Evolutionary conservation across 2,888 invertebrate genomes (phyloP), one percentile per base, ranked within the genome.

Genomic region (Nomada fabriciana): DNA sequence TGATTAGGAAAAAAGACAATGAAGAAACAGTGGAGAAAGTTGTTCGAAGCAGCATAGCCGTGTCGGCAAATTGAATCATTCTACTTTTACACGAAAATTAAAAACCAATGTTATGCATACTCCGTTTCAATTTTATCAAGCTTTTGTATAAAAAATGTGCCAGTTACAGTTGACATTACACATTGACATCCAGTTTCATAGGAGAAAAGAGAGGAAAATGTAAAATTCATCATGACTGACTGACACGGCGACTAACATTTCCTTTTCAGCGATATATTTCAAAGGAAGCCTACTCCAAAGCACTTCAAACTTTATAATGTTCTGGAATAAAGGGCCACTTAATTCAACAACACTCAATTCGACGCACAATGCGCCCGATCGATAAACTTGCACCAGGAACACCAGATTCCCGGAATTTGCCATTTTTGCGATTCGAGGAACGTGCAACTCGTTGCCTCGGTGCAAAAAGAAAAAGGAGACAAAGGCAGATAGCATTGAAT

Each of bases 61-160:
- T 42, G 53, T 42, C 23, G 53, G 42, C 53, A 55, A 68, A 68
- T 68, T 55, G 23, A 67, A 15, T 15, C 36, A 20, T 52, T 53
- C 67, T 29, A 36, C 36, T 36, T 36, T 36, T 36, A 29, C 7
- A 29, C 29, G 7, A 29, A 29, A 29, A 29, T 29, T 0, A 7
- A 29, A 29, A 7, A 29, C 29, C 5, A 29, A 29, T 29, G 7
- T 29, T 29, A 36, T 36, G 7, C 36, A 7, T 36, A 36, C 36
- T 7, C 36, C 7, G 7, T 36, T 36, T 36, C 36, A 36, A 36
- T 36, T 36, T 7, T 36, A 36, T 36, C 36, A 36, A 7, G 36
- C 7, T 1, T 36, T 36, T 5, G 36, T 36, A 5, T 7, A 36
- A 9, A 36, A 5, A 7, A 36, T 36, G 36, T 7, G 36, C 36